A percentile compares a stretch with the other conserved stretches of the same genome.
These are phyloP conservation scores for Delia radicum DNA, from an alignment of 1,140 invertebrate species.

Conservation along the genomic window DNA sequence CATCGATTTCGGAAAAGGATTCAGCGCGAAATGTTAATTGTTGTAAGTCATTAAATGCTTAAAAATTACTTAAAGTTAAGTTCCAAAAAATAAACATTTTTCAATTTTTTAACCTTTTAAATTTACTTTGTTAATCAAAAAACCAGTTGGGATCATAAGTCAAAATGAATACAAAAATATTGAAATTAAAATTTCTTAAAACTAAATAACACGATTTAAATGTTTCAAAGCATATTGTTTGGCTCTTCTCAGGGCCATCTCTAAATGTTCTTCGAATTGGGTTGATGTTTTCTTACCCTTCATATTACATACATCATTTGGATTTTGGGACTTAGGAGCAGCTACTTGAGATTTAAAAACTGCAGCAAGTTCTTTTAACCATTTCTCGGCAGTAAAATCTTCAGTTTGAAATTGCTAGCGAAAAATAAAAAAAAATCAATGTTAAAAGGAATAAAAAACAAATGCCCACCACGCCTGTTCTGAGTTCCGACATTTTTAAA, in stretches of 20 bases:
- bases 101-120: neutral
- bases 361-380: constrained; percentile 61
- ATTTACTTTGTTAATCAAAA: neutral
- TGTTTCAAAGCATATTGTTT: constrained; percentile 56
- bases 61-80: no score
- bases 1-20: no score
- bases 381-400: constrained; percentile 63
- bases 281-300: constrained; percentile 59
- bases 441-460: neutral
- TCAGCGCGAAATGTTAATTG: no score
- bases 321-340: constrained; percentile 60
- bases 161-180: constrained; percentile 2
- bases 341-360: constrained; percentile 57
- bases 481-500: no score
- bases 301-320: constrained; percentile 60
- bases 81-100: neutral
- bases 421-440: constrained; percentile 31
- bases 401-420: constrained; percentile 54
- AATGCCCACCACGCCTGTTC: neutral
- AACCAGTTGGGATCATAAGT: neutral
- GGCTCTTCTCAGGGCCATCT: constrained; percentile 58
- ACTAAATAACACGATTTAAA: constrained; percentile 26
- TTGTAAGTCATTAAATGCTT: no score
- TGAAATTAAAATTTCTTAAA: neutral
- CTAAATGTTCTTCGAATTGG: constrained; percentile 58